Evolutionary conservation across 2,888 invertebrate species (phyloP).

Genomic region (Aspidiotus rigidus): DNA sequence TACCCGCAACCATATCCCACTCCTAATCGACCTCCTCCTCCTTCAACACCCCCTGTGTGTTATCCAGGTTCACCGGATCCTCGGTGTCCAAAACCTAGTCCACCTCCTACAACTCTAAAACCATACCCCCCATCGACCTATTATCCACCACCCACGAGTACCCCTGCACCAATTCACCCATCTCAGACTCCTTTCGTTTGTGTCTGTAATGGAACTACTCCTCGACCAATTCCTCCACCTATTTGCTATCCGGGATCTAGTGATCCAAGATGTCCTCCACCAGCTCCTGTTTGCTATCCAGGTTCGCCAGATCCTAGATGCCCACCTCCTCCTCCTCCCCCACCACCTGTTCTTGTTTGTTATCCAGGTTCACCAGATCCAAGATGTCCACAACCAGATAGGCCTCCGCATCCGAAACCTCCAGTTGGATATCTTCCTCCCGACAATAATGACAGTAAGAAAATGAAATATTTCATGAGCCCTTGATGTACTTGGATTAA

Average conservation of each 20-base stretch:
- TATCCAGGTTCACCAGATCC: slow-evolving; percentile 41
- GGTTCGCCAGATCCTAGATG: slow-evolving; percentile 39
- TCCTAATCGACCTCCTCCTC: slow-evolving; percentile 24
- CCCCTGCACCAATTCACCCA: slow-evolving; percentile 39
- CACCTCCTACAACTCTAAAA: slow-evolving; percentile 24
- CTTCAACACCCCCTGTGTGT: slow-evolving; percentile 37
- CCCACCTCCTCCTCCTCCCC: slow-evolving; percentile 28
- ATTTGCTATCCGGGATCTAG: slow-evolving; percentile 42
- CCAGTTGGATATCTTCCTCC: slow-evolving; percentile 37
- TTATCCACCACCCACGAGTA: slow-evolving; percentile 37
- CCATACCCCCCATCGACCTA: not conserved
- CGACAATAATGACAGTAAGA: slow-evolving; percentile 17
- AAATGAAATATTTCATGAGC: not conserved
- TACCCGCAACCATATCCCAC: not conserved
- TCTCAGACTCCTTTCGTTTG: slow-evolving; percentile 40
- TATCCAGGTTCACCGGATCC: slow-evolving; percentile 42
- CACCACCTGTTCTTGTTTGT: slow-evolving; percentile 38
- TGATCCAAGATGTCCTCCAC: slow-evolving; percentile 41
- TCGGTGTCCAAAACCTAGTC: slow-evolving; percentile 39
- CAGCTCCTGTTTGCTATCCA: slow-evolving; percentile 41
- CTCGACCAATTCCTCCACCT: slow-evolving; percentile 35
- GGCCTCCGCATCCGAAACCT: slow-evolving; percentile 37
- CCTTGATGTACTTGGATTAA: too few relatives aligned
- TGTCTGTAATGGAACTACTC: slow-evolving; percentile 35
- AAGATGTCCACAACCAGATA: slow-evolving; percentile 38